phyloP scores from a whole-genome alignment of 2,888 invertebrate species.

The Ptychoptera albimana region DNA sequence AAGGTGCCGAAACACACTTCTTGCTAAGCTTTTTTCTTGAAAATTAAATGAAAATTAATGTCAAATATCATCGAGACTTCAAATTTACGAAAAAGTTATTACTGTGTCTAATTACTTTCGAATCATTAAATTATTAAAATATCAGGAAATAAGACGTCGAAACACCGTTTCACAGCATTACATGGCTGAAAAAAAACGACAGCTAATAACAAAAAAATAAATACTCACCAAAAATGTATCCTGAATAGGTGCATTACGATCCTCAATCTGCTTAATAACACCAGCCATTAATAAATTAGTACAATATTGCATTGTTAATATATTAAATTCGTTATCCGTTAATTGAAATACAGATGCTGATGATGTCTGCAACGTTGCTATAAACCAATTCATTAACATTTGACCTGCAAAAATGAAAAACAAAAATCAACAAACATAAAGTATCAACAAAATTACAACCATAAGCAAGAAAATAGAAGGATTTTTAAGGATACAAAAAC shows the following conservation, averaged over 20 bases:
- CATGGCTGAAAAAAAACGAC: too few species aligned
- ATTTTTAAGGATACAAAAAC: too few species aligned
- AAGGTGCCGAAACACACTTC: too few species aligned
- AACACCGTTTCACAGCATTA: too few species aligned
- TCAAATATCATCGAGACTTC: too few species aligned
- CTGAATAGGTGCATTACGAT: conserved; percentile 51
- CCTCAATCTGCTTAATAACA: conserved; percentile 63
- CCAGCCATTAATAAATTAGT: conserved; percentile 77
- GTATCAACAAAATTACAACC: not conserved
- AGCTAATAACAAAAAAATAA: not conserved
- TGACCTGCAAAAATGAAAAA: conserved; percentile 44
- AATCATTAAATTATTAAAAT: too few species aligned
- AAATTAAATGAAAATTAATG: too few species aligned
- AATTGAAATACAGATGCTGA: conserved; percentile 23
- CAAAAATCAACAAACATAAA: not conserved
- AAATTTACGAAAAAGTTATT: too few species aligned
- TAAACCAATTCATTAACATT: conserved; percentile 82
- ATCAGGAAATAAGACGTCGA: too few species aligned
- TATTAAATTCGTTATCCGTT: conserved; percentile 53
- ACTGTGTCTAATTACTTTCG: too few species aligned
- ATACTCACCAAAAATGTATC: conserved; percentile 49
- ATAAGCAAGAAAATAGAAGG: too few species aligned
- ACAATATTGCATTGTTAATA: conserved; percentile 68
- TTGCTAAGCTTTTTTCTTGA: too few species aligned
- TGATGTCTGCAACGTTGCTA: conserved; percentile 54